Evolutionary conservation across 2,797 vertebrate species (phyloP).

Genomic region (Lacerta agilis): DNA sequence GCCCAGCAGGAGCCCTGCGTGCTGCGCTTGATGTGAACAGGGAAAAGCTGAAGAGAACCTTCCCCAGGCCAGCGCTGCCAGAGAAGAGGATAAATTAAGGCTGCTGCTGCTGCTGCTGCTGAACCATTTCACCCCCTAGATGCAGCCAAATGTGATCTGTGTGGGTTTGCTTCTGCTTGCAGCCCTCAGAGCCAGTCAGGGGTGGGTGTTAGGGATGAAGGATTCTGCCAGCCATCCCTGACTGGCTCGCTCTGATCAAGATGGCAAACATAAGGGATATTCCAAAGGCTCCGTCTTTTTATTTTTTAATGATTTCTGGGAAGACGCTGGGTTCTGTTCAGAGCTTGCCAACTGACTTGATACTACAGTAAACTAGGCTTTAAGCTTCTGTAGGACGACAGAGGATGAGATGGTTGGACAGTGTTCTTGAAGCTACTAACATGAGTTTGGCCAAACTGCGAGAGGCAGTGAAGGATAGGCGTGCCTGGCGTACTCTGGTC

Average conservation of each 20-base stretch:
- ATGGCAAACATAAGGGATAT: constrained; percentile 51
- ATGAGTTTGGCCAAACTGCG: too few relatives aligned
- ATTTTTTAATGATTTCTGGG: not conserved
- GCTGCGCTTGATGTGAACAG: not conserved
- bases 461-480: too few relatives aligned
- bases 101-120: accelerated
- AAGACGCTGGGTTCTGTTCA: not conserved
- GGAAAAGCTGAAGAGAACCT: not conserved
- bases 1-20: not conserved
- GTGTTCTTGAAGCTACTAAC: too few relatives aligned
- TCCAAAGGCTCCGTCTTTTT: not conserved
- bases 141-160: constrained; percentile 3
- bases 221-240: not conserved
- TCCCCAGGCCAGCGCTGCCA: not conserved
- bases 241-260: constrained; percentile 34
- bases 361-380: not conserved
- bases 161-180: not conserved
- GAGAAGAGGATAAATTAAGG: not conserved
- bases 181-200: not conserved
- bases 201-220: constrained; percentile 27
- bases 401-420: too few relatives aligned
- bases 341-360: not conserved
- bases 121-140: not conserved
- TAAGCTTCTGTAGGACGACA: not conserved
- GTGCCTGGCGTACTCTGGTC: too few relatives aligned